Percentiles rank a stretch among this genome's conserved stretches.
phyloP scores from a whole-genome alignment of 2,888 invertebrate species.

The Flexamia atlantica region DNA sequence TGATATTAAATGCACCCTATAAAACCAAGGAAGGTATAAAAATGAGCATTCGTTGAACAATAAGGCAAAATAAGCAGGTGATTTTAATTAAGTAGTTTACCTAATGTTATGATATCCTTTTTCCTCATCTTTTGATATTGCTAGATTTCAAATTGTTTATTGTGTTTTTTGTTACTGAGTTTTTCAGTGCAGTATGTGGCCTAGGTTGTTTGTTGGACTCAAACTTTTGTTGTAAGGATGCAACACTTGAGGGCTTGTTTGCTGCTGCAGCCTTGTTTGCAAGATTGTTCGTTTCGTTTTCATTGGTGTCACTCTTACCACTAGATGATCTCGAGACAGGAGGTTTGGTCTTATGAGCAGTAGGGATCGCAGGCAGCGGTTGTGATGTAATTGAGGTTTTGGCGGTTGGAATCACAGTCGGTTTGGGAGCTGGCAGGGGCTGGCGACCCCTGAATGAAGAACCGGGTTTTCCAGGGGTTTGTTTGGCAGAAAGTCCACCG shows the following conservation, averaged over 20 bases:
- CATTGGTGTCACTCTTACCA: constrained; percentile 42
- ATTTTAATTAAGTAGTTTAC: constrained; percentile 34
- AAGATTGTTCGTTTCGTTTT: constrained; percentile 58
- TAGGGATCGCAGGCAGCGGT: constrained; percentile 72
- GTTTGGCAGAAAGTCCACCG: constrained; percentile 52
- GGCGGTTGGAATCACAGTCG: constrained; percentile 73
- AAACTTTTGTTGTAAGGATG: constrained; percentile 88
- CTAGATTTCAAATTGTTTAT: constrained; percentile 31
- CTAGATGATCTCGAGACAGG: constrained; percentile 18
- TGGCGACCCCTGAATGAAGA: constrained; percentile 67
- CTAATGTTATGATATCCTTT: background rate
- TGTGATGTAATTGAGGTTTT: constrained; percentile 66
- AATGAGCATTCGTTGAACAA: constrained; percentile 19
- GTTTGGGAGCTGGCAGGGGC: constrained; percentile 74
- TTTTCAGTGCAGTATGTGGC: background rate
- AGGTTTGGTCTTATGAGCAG: constrained; percentile 40
- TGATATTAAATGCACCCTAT: constrained; percentile 51
- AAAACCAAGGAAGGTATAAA: constrained; percentile 1
- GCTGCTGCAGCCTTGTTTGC: constrained; percentile 75
- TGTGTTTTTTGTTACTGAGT: constrained; percentile 16
- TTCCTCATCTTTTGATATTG: constrained; percentile 50
- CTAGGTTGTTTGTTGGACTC: constrained; percentile 73
- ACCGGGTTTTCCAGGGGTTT: constrained; percentile 68
- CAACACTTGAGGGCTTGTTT: constrained; percentile 80
- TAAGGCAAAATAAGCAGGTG: constrained; percentile 47